Evolutionary conservation across 2,113 vertebrate species (phyloP), one percentile per base, ranked within the genome.

Genomic region (Leptobrachium leishanense): DNA sequence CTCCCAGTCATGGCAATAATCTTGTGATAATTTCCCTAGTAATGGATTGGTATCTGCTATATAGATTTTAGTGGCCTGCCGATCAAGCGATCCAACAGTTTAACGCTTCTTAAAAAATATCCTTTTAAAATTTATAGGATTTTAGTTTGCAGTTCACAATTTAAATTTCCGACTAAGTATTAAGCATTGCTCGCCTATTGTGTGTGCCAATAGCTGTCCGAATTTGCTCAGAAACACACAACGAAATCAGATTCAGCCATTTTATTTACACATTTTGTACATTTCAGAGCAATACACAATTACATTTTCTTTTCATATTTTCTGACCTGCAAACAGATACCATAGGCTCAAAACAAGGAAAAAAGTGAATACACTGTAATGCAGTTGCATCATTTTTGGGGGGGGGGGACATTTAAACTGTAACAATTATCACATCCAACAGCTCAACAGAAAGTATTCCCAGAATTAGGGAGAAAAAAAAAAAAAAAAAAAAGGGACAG

Each of bases 251-350:
- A 92, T 93, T 93, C 92, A 93, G 92, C 77, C 76, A 91, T 93
- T 94, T 94, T 94, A 93, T 94, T 94, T 94, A 94, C 93, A 93
- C 82, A 86, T 90, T 88, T 91, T 93, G 83, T 92, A 93, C 92
- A 94, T 92, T 92, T 90, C 90, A 93, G 86, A 92, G 87, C 91
- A 93, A 92, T 91, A 93, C 89, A 94, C 91, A 94, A 91, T 91
- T 92, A 94, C 93, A 94, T 88, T 90, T 91, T 31, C 20, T 31
- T 92, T 93, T 92, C 90, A 92, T 87, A 88, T 92, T 97, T 96
- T 97, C 96, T 97, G 94, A 96, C 95, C 96, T 97, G 96, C 96
- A 98, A 98, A 98, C 96, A 97, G 96, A 97, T 95, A 95, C 91
- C 93, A 93, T 93, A 91, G 91, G 93, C 55, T 93, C 90, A 92